Evolutionary conservation across 1,140 invertebrate species (phyloP).

Genomic region (Pseudomyrmex pallidus): DNA sequence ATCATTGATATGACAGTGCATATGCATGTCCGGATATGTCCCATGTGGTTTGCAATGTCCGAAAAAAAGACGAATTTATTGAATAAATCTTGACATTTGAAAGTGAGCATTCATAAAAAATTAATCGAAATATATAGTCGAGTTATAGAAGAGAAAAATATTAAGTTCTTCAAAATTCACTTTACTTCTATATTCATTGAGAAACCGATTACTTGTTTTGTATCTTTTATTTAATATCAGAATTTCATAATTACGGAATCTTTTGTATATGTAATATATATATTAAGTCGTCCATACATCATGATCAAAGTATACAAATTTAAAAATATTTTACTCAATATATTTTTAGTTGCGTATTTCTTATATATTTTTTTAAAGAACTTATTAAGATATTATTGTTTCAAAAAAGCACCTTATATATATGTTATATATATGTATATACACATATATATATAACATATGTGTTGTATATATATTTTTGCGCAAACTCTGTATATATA

Average conservation of each 20-base stretch:
- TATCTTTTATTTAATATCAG: not conserved
- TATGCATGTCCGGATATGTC: not conserved
- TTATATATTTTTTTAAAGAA: too few relatives aligned
- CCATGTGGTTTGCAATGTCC: not conserved
- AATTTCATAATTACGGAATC: not conserved
- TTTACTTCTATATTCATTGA: not conserved
- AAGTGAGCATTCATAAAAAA: constrained; percentile 17
- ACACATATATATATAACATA: too few relatives aligned
- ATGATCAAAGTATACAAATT: too few relatives aligned
- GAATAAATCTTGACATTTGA: not conserved
- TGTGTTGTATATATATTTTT: too few relatives aligned
- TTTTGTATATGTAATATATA: not conserved
- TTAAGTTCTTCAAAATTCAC: too few relatives aligned
- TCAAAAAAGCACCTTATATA: not conserved
- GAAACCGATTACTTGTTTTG: constrained; percentile 8
- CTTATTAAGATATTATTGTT: not conserved
- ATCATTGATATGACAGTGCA: not conserved
- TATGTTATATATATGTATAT: too few relatives aligned
- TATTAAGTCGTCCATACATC: too few relatives aligned
- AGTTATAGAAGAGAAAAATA: not conserved
- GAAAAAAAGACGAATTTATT: constrained; percentile 10
- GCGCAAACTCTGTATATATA: too few relatives aligned
- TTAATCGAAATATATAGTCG: constrained; percentile 2
- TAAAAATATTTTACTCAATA: not conserved
- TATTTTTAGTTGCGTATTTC: too few relatives aligned